Evolutionary conservation across 2,888 invertebrate species (phyloP).

Genomic region (Synergus japonicus): DNA sequence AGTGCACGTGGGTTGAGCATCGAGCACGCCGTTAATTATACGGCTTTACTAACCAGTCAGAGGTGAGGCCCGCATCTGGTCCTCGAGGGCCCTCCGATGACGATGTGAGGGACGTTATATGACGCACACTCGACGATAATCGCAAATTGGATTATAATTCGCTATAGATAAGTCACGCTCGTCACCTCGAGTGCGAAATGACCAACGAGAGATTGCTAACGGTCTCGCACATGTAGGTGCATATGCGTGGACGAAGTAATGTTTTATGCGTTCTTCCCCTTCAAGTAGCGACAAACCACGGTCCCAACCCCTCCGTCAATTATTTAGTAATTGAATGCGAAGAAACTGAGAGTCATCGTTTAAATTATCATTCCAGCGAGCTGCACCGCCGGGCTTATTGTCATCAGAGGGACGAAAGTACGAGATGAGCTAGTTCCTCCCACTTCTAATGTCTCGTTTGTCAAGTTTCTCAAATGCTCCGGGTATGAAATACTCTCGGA

Average conservation of each 20-base stretch:
- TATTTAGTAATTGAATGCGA: slow-evolving; percentile 76
- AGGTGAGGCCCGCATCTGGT: slow-evolving; percentile 61
- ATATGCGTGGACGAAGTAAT: slow-evolving; percentile 43
- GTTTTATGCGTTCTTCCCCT: slow-evolving; percentile 19
- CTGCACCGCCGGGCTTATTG: slow-evolving; percentile 47
- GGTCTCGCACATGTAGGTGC: slow-evolving; percentile 46
- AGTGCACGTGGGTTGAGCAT: slow-evolving; percentile 13
- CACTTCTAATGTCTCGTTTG: background rate
- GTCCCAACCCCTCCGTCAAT: slow-evolving; percentile 67
- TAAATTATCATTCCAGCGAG: slow-evolving; percentile 73
- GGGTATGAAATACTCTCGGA: too few species aligned
- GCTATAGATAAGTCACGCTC: slow-evolving; percentile 75
- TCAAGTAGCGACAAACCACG: slow-evolving; percentile 19
- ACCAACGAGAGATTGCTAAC: slow-evolving; percentile 54
- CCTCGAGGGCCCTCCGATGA: slow-evolving; percentile 34
- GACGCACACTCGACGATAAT: slow-evolving; percentile 68
- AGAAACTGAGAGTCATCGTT: slow-evolving; percentile 75
- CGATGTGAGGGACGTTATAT: slow-evolving; percentile 39
- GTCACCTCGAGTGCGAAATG: slow-evolving; percentile 72
- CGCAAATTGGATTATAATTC: slow-evolving; percentile 77
- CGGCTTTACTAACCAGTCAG: slow-evolving; percentile 61
- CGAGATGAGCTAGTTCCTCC: slow-evolving; percentile 4
- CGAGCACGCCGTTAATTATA: slow-evolving; percentile 59
- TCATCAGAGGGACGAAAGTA: slow-evolving; percentile 28
- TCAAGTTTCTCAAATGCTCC: background rate